phyloP scores from a whole-genome alignment of 2,888 invertebrate species.

The Brachyptera putata region DNA sequence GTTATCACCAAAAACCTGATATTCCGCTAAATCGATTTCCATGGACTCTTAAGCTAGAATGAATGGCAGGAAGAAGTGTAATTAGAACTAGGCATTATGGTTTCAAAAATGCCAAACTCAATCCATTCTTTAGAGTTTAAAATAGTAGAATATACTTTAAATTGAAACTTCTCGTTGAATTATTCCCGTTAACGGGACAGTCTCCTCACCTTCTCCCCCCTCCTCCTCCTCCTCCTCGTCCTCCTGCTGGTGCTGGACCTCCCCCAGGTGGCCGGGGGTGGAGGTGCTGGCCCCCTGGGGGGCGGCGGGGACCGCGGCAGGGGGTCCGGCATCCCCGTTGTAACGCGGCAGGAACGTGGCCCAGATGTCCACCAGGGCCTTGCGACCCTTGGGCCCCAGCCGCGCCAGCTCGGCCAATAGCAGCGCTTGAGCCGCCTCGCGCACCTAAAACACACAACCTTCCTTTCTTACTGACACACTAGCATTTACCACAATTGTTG shows the following conservation, averaged over 20 bases:
- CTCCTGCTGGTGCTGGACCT: slow-evolving; percentile 52
- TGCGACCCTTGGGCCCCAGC: slow-evolving; percentile 86
- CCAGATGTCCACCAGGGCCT: slow-evolving; percentile 92
- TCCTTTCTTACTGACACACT: too few relatives aligned
- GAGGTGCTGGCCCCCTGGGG: background rate
- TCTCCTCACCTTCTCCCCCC: slow-evolving; percentile 59
- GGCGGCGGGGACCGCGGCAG: background rate
- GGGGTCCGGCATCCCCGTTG: slow-evolving; percentile 58
- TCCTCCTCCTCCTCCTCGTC: slow-evolving; percentile 84
- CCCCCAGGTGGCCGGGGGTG: slow-evolving; percentile 8
- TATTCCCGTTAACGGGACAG: too few relatives aligned
- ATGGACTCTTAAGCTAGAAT: too few relatives aligned
- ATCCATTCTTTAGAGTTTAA: too few relatives aligned
- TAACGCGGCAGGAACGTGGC: slow-evolving; percentile 89
- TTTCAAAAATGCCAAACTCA: too few relatives aligned
- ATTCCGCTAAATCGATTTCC: too few relatives aligned
- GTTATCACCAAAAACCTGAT: too few relatives aligned
- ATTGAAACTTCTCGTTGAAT: too few relatives aligned
- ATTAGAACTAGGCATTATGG: too few relatives aligned
- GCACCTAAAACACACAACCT: slow-evolving; percentile 50
- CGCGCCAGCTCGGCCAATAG: slow-evolving; percentile 88
- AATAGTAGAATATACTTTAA: too few relatives aligned
- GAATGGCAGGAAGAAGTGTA: too few relatives aligned
- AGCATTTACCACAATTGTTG: too few relatives aligned
- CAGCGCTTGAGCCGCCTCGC: slow-evolving; percentile 95